Percentiles rank a stretch among this genome's conserved stretches.
phyloP scores from a whole-genome alignment of 2,888 invertebrate species.

The Enchytraeus crypticus region DNA sequence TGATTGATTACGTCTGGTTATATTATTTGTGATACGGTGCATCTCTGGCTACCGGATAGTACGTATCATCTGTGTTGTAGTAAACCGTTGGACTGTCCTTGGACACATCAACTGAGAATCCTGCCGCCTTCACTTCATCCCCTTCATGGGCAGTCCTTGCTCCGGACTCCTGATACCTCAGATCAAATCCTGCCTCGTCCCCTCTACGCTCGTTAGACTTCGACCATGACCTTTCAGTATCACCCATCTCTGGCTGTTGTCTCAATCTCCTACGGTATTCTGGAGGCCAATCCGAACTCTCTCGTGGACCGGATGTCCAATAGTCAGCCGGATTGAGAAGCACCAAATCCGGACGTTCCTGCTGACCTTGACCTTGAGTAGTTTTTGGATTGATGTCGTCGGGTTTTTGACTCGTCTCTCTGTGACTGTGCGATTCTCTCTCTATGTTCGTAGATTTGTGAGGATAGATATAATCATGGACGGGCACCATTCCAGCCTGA shows the following conservation, averaged over 20 bases:
- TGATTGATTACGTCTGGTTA: no score
- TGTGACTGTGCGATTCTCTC: not conserved
- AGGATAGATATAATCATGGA: not conserved
- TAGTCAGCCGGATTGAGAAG: not conserved
- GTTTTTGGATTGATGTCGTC: no score
- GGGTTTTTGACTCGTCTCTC: no score
- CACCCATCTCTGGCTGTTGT: not conserved
- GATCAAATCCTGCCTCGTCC: no score
- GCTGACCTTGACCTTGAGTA: no score
- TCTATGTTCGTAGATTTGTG: not conserved
- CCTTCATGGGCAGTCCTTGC: not conserved
- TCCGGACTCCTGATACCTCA: no score
- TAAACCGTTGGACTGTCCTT: not conserved
- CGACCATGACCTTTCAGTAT: not conserved
- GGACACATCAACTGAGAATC: not conserved
- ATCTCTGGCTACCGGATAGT: not conserved
- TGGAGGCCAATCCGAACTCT: not conserved
- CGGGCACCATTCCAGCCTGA: not conserved
- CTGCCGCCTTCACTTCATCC: not conserved
- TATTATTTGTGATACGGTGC: not conserved
- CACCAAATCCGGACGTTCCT: not conserved
- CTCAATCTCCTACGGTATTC: not conserved
- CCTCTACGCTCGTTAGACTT: not conserved
- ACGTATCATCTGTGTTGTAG: not conserved
- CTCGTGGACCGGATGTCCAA: not conserved